Percentiles rank a stretch among this genome's conserved stretches.
These are phyloP conservation scores for Spodoptera picta DNA, from an alignment of 2,888 invertebrate genomes.

Conservation along the genomic window DNA sequence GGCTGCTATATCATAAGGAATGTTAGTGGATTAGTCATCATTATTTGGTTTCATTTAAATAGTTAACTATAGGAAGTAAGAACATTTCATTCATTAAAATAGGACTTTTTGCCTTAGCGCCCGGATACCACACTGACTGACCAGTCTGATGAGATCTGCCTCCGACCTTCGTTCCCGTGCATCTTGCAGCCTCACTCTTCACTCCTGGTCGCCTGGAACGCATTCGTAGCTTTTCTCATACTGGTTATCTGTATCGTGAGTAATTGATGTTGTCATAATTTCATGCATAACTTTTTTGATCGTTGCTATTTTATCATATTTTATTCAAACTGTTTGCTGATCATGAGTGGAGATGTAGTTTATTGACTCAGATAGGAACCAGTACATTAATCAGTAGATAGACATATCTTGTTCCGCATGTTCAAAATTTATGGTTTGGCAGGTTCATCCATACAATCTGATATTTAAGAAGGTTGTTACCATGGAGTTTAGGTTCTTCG, in stretches of 20 bases:
- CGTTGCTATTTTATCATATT: too few species aligned
- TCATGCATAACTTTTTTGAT: too few species aligned
- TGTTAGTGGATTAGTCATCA: conserved; percentile 56
- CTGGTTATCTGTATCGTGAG: conserved; percentile 73
- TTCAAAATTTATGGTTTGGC: background rate
- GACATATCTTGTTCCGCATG: background rate
- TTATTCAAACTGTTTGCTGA: background rate
- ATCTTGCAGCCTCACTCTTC: conserved; percentile 79
- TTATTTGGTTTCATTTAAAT: too few species aligned
- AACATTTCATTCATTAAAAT: too few species aligned
- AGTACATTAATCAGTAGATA: too few species aligned
- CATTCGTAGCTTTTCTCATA: conserved; percentile 69
- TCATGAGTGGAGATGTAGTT: too few species aligned
- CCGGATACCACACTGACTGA: conserved; percentile 72
- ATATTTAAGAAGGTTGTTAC: conserved; percentile 64
- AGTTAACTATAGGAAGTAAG: too few species aligned
- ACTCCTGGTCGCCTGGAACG: conserved; percentile 71
- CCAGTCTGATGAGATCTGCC: conserved; percentile 78
- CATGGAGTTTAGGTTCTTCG: conserved; percentile 72
- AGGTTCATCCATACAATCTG: conserved; percentile 77
- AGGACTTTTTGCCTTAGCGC: conserved; percentile 56
- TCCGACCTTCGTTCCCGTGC: conserved; percentile 79
- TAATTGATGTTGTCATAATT: conserved; percentile 16
- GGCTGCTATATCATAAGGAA: conserved; percentile 80
- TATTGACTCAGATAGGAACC: too few species aligned